Evolutionary conservation across 2,888 invertebrate genomes (phyloP).

Genomic region (Leptothorax acervorum): DNA sequence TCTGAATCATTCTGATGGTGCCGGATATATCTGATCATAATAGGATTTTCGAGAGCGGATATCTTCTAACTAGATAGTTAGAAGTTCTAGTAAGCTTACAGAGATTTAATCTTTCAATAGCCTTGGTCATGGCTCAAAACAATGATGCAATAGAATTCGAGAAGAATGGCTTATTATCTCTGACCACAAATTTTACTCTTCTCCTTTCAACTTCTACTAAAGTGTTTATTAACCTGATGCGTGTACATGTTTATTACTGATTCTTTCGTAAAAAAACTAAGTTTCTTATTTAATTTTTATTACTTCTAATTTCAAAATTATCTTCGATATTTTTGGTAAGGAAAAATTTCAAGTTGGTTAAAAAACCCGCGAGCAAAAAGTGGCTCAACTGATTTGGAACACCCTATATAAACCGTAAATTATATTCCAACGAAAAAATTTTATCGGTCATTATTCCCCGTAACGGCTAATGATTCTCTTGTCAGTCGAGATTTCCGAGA

Average conservation of each 20-base stretch:
- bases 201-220: neutral
- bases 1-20: neutral
- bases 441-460: slow-evolving; percentile 66
- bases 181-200: neutral
- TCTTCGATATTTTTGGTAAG: neutral
- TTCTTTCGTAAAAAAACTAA: neutral
- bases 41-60: neutral
- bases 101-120: slow-evolving; percentile 36
- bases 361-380: neutral
- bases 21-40: neutral
- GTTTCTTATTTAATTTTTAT: neutral
- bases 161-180: slow-evolving; percentile 21
- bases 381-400: neutral
- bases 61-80: neutral
- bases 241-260: neutral
- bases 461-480: slow-evolving; percentile 43
- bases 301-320: neutral
- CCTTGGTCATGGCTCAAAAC: neutral
- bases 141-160: slow-evolving; percentile 6
- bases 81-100: slow-evolving; percentile 13
- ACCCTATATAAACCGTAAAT: neutral
- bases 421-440: slow-evolving; percentile 50
- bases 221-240: neutral
- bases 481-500: slow-evolving; percentile 63
- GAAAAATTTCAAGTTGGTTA: neutral